phyloP scores from a whole-genome alignment of 1,140 invertebrate genomes.

The Argopecten irradians region DNA sequence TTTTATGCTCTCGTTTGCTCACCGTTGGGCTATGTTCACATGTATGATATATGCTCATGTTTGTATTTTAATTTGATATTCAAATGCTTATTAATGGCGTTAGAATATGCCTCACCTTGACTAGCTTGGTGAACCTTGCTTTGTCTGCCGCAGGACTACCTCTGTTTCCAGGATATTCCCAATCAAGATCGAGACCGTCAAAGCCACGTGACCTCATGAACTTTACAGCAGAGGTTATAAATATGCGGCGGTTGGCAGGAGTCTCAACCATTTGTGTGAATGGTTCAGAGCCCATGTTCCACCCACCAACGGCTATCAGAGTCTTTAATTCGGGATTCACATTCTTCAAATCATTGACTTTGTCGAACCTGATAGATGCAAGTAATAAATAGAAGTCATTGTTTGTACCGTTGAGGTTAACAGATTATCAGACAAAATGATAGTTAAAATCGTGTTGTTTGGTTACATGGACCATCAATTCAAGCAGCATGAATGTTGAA shows the following conservation, averaged over 20 bases:
- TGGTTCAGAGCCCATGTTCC: constrained; percentile 95
- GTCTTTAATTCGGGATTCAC: constrained; percentile 96
- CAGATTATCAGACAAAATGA: background rate
- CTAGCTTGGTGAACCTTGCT: constrained; percentile 92
- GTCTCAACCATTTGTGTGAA: constrained; percentile 72
- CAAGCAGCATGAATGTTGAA: too few species aligned
- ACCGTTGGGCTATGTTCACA: too few species aligned
- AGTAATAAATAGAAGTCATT: background rate
- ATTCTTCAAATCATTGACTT: constrained; percentile 81
- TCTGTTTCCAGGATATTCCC: constrained; percentile 95
- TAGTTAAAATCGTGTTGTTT: background rate
- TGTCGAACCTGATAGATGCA: constrained; percentile 53
- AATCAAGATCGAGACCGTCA: constrained; percentile 96
- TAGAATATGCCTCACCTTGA: constrained; percentile 84
- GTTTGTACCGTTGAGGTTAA: background rate
- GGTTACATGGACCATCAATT: too few species aligned
- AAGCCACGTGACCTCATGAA: constrained; percentile 95
- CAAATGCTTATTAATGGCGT: too few species aligned
- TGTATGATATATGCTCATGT: too few species aligned
- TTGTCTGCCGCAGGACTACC: constrained; percentile 94
- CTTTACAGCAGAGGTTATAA: constrained; percentile 82
- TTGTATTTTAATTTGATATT: too few species aligned
- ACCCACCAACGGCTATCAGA: constrained; percentile 95
- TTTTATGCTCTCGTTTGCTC: too few species aligned
- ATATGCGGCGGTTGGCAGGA: constrained; percentile 56